Percentiles rank a stretch among this genome's conserved stretches.
phyloP scores from a whole-genome alignment of 2,797 vertebrate genomes.

The Muscicapa striata region DNA sequence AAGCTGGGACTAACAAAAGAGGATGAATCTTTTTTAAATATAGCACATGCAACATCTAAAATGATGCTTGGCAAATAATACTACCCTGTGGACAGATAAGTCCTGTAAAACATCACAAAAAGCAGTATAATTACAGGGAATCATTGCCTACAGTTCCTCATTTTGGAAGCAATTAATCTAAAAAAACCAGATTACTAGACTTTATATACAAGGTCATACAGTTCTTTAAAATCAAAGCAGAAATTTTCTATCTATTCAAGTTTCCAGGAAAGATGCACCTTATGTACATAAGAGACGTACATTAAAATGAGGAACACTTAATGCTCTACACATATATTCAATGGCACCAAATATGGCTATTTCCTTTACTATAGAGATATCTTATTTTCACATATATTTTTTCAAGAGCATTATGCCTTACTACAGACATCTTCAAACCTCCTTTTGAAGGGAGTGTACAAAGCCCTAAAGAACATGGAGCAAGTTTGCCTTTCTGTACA shows the following conservation, averaged over 20 bases:
- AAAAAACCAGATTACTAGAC: background rate
- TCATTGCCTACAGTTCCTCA: background rate
- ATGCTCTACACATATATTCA: background rate
- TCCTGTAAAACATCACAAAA: background rate
- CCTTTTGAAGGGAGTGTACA: background rate
- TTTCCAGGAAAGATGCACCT: background rate
- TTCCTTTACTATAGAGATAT: background rate
- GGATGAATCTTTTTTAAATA: conserved; percentile 15
- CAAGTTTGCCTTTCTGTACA: background rate
- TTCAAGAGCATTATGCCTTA: background rate
- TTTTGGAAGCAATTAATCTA: background rate
- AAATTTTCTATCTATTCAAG: background rate
- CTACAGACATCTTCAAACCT: background rate
- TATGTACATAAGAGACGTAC: fast-evolving
- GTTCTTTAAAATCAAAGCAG: background rate
- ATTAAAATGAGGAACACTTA: background rate
- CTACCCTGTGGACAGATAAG: background rate
- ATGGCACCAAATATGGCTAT: background rate
- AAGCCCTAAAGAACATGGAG: background rate
- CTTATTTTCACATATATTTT: background rate
- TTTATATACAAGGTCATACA: background rate
- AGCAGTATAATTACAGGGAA: background rate
- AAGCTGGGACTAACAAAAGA: conserved; percentile 28
- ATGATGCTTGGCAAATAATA: conserved; percentile 2
- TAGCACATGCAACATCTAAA: conserved; percentile 17